Conservation (phyloP, 2,888 invertebrate species). For the Aphrophora alni region DNA sequence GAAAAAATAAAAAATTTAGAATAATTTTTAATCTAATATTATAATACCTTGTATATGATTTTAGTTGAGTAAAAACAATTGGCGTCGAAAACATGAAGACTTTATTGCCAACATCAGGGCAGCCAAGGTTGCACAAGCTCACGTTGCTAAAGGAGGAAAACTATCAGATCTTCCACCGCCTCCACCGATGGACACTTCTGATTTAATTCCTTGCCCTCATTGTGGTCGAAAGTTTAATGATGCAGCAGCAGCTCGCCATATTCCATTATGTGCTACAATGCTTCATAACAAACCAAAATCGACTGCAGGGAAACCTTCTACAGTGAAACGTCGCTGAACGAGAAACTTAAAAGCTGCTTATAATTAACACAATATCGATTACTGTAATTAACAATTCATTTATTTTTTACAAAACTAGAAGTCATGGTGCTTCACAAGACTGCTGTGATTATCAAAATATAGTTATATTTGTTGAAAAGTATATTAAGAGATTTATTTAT, state of each 20-base stretch:
- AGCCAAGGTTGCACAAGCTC: slow-evolving; percentile 83
- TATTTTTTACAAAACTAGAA: neutral
- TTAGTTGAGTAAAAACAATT: slow-evolving; percentile 66
- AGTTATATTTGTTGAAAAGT: neutral
- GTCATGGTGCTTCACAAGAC: neutral
- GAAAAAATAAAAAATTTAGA: no score
- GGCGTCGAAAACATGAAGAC: slow-evolving; percentile 93
- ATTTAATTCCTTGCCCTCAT: slow-evolving; percentile 82
- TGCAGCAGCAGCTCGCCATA: slow-evolving; percentile 85
- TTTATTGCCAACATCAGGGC: slow-evolving; percentile 90
- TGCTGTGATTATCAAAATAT: slow-evolving; percentile 9
- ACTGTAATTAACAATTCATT: neutral
- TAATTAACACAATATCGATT: neutral
- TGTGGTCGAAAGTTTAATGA: slow-evolving; percentile 86
- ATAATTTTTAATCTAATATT: no score
- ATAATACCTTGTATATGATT: no score
- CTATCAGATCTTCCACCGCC: slow-evolving; percentile 88
- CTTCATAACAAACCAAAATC: slow-evolving; percentile 78
- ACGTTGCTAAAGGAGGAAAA: slow-evolving; percentile 84
- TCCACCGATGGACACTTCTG: slow-evolving; percentile 86
- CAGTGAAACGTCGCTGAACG: neutral
- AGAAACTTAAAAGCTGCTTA: neutral
- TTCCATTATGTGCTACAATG: slow-evolving; percentile 88
- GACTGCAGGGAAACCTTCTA: slow-evolving; percentile 45
- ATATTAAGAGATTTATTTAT: neutral